These are phyloP conservation scores for Eucidaris tribuloides DNA, from an alignment of 35 echinoderm and acorn worm species.

Conservation along the genomic window DNA sequence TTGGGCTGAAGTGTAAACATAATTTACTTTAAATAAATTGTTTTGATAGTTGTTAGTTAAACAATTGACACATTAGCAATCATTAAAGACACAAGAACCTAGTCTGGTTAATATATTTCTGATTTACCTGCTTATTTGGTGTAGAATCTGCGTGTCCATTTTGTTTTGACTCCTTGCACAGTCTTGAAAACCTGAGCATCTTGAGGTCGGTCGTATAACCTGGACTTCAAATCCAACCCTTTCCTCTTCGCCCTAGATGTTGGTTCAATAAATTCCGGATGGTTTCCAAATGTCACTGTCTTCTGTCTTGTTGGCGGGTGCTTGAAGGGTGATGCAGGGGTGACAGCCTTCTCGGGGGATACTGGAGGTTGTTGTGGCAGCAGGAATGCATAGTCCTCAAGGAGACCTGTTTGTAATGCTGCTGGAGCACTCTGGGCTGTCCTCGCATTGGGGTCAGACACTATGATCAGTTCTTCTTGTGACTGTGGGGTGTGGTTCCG, in stretches of 20 bases:
- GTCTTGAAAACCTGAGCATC: slow-evolving; percentile 84
- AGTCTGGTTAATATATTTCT: no score
- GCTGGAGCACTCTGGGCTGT: slow-evolving; percentile 76
- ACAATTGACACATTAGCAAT: no score
- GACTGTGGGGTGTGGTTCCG: not conserved
- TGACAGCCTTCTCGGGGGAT: slow-evolving; percentile 13
- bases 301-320: not conserved
- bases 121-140: slow-evolving; percentile 12
- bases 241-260: slow-evolving; percentile 50
- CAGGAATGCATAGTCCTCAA: not conserved
- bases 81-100: no score
- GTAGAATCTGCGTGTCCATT: not conserved
- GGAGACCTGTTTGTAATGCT: slow-evolving; percentile 3
- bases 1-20: no score
- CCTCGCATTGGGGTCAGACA: slow-evolving; percentile 8
- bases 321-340: slow-evolving; percentile 1
- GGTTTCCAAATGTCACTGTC: slow-evolving; percentile 55
- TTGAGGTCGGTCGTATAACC: slow-evolving; percentile 85
- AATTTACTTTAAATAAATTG: no score
- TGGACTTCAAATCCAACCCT: slow-evolving; percentile 79
- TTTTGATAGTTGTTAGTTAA: no score
- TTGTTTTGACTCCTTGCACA: slow-evolving; percentile 26
- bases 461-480: not conserved
- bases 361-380: not conserved
- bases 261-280: slow-evolving; percentile 72